These are phyloP conservation scores for Pollimyrus isidori DNA, from an alignment of 2,113 vertebrate species.

Conservation along the genomic window DNA sequence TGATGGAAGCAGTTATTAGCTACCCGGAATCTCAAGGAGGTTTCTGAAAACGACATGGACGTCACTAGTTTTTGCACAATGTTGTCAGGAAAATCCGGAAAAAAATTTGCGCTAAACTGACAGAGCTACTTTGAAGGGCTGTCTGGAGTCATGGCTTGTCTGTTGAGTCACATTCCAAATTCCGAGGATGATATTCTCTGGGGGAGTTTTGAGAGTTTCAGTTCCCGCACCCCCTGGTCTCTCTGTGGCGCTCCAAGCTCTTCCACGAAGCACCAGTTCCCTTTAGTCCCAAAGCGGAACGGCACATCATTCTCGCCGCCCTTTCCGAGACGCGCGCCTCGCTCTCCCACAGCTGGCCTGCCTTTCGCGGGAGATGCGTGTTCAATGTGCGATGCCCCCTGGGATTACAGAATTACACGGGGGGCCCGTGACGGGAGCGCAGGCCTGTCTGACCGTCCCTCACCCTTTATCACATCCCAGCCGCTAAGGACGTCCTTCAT, in stretches of 20 bases:
- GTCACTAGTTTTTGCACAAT: background rate
- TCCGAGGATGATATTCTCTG: background rate
- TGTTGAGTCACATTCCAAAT: background rate
- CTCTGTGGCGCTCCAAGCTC: background rate
- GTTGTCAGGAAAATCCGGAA: background rate
- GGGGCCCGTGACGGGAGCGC: conserved; percentile 17
- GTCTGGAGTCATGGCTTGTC: background rate
- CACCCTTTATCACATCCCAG: background rate
- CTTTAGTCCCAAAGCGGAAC: background rate
- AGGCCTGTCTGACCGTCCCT: conserved; percentile 23
- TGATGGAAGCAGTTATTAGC: background rate
- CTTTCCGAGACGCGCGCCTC: background rate
- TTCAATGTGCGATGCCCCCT: conserved; percentile 18
- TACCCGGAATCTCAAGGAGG: background rate
- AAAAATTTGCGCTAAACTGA: background rate
- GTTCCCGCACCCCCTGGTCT: background rate
- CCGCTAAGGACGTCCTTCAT: background rate
- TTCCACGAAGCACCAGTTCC: background rate
- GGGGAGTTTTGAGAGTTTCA: background rate
- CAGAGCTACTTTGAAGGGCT: background rate
- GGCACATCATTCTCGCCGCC: background rate
- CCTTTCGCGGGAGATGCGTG: background rate
- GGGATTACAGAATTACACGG: conserved; percentile 29
- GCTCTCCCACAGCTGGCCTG: background rate
- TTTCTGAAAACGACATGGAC: background rate